Conservation (phyloP, 2,888 invertebrate genomes). For the Metopia argyrocephala region DNA sequence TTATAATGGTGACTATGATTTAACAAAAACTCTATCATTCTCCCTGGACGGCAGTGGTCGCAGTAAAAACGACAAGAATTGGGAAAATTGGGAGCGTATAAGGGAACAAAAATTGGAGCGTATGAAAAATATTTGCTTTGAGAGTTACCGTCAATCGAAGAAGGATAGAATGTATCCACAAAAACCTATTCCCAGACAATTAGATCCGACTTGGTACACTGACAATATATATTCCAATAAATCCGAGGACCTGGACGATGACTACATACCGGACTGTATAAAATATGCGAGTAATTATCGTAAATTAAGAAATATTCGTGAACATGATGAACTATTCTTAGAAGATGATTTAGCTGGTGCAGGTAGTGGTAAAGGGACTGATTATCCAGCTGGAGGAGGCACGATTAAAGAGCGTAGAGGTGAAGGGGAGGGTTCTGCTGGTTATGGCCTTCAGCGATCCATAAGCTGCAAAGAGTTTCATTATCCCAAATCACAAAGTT, state of each 20-base stretch:
- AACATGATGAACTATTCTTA: slow-evolving; percentile 73
- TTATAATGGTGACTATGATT: slow-evolving; percentile 63
- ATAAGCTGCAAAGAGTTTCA: slow-evolving; percentile 77
- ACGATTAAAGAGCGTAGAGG: slow-evolving; percentile 70
- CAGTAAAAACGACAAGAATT: slow-evolving; percentile 77
- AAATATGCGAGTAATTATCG: slow-evolving; percentile 73
- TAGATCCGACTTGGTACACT: slow-evolving; percentile 78
- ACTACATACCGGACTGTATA: slow-evolving; percentile 76
- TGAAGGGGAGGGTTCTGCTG: slow-evolving; percentile 73
- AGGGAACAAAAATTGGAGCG: slow-evolving; percentile 78
- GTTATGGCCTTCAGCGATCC: slow-evolving; percentile 75
- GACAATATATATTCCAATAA: slow-evolving; percentile 79
- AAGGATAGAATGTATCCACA: slow-evolving; percentile 74
- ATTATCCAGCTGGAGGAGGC: slow-evolving; percentile 42
- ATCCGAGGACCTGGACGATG: slow-evolving; percentile 77
- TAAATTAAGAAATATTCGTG: slow-evolving; percentile 75
- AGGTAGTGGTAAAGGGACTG: slow-evolving; percentile 33
- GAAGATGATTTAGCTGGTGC: slow-evolving; percentile 66
- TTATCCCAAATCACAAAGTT: slow-evolving; percentile 78
- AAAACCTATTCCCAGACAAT: slow-evolving; percentile 76
- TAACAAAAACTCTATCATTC: slow-evolving; percentile 66
- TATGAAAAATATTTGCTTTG: slow-evolving; percentile 78
- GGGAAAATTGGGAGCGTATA: slow-evolving; percentile 79
- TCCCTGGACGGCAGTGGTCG: slow-evolving; percentile 68
- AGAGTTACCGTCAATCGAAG: slow-evolving; percentile 78